A percentile compares a stretch with the other conserved stretches of the same genome.
Conservation (phyloP, 2,113 vertebrate species). For the Gymnarchus niloticus region DNA sequence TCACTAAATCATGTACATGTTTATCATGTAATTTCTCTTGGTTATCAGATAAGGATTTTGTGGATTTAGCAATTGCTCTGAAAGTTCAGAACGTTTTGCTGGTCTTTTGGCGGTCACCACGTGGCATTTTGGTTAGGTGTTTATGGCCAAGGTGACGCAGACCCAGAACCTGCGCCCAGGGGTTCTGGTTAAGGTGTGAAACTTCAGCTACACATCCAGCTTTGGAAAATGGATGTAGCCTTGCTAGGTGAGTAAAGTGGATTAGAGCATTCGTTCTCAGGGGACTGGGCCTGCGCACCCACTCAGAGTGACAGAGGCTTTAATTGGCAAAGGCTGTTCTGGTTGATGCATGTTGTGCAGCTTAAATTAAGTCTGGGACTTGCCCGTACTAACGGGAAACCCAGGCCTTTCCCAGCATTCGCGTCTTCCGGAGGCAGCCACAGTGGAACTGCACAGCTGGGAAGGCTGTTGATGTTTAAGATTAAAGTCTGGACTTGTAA, state of each 20-base stretch:
- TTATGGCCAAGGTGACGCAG: background rate
- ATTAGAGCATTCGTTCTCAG: background rate
- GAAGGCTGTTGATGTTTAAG: background rate
- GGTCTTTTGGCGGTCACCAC: background rate
- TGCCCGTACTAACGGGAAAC: background rate
- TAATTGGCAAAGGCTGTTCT: constrained; percentile 30
- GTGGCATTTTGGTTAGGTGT: background rate
- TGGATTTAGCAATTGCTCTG: background rate
- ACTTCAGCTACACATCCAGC: background rate
- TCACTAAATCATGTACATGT: too few relatives aligned
- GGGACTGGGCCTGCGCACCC: constrained; percentile 21
- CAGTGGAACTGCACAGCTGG: background rate
- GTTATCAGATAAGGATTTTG: background rate
- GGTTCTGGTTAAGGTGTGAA: background rate
- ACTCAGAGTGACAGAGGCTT: constrained; percentile 3
- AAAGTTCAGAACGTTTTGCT: background rate
- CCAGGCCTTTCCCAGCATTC: background rate
- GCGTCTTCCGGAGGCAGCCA: background rate
- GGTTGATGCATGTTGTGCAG: background rate
- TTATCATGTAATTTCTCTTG: background rate
- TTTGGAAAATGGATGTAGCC: background rate
- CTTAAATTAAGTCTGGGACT: background rate
- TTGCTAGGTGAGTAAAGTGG: background rate
- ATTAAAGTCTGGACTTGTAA: background rate
- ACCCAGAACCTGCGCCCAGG: too few relatives aligned